Percentiles rank a stretch among this genome's conserved stretches.
Evolutionary conservation across 1,140 invertebrate genomes (phyloP).

Genomic region (Plutomurus gul): DNA sequence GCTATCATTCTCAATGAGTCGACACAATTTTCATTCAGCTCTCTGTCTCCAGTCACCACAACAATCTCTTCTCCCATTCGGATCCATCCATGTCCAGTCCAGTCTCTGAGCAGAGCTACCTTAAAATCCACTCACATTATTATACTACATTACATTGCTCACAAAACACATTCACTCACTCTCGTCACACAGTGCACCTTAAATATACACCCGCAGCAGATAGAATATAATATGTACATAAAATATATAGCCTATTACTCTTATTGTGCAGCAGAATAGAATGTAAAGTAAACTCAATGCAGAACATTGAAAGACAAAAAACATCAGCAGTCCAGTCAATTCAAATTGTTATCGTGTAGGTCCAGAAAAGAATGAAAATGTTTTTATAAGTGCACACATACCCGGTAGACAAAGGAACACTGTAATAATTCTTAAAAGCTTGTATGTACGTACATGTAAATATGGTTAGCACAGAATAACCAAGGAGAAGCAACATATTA

Average conservation of each 20-base stretch:
- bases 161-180: not conserved
- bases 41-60: constrained; percentile 27
- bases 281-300: not conserved
- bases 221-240: not conserved
- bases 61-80: constrained; percentile 21
- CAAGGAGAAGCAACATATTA: too few species aligned
- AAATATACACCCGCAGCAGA: not conserved
- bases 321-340: not conserved
- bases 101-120: not conserved
- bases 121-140: constrained; percentile 12
- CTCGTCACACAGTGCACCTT: not conserved
- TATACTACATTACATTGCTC: not conserved
- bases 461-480: too few species aligned
- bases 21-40: constrained; percentile 43
- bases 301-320: not conserved
- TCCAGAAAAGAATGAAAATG: not conserved
- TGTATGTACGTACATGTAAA: too few species aligned
- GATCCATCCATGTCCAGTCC: not conserved
- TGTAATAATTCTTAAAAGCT: too few species aligned
- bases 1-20: constrained; percentile 53
- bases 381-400: too few species aligned
- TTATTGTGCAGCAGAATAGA: not conserved
- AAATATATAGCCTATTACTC: not conserved
- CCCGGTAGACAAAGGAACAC: not conserved
- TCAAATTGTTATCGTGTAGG: not conserved